Evolutionary conservation across 2,113 vertebrate genomes (phyloP).

Genomic region (Lophochroa leadbeateri): DNA sequence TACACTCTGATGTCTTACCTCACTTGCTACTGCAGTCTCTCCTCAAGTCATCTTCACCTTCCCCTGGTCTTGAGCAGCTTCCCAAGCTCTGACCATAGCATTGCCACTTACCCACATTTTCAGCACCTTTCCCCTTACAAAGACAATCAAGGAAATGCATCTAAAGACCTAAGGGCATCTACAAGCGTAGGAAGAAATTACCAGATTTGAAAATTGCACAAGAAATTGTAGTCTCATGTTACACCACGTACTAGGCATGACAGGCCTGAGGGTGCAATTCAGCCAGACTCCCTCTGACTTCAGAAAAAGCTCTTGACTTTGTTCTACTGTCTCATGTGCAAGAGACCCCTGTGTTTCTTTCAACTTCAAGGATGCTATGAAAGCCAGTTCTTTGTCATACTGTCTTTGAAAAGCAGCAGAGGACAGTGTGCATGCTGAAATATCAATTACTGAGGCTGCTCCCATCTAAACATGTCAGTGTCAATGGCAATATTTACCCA

Average conservation of each 20-base stretch:
- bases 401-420: not conserved
- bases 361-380: not conserved
- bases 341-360: not conserved
- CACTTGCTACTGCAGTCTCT: accelerated
- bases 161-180: not conserved
- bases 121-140: not conserved
- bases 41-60: not conserved
- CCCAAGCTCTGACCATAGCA: not conserved
- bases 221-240: not conserved
- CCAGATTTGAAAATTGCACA: not conserved
- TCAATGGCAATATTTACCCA: not conserved
- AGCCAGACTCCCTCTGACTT: not conserved
- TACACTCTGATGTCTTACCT: not conserved
- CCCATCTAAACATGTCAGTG: not conserved
- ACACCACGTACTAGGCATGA: accelerated
- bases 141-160: not conserved
- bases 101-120: not conserved
- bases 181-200: not conserved
- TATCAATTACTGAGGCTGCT: not conserved
- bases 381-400: not conserved
- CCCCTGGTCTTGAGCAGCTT: not conserved
- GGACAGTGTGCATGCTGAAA: not conserved
- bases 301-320: not conserved
- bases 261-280: not conserved
- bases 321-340: not conserved